Percentiles rank a stretch among this genome's conserved stretches.
Evolutionary conservation across 2,888 invertebrate species (phyloP).

Genomic region (Caenorhabditis panamensis): DNA sequence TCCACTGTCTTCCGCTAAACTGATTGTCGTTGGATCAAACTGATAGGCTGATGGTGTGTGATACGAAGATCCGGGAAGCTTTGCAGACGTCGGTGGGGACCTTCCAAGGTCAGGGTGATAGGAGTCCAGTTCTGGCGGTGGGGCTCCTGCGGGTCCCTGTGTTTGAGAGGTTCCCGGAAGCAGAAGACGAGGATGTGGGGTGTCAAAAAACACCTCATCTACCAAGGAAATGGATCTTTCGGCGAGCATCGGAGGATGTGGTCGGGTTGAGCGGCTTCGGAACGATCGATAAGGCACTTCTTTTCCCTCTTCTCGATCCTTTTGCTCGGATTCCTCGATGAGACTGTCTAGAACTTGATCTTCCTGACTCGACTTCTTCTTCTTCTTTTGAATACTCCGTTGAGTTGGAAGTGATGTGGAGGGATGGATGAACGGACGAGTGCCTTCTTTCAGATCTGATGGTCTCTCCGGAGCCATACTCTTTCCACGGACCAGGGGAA

Average conservation of each 20-base stretch:
- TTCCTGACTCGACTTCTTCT: constrained; percentile 31
- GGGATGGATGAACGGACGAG: constrained; percentile 33
- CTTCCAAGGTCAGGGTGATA: constrained; percentile 57
- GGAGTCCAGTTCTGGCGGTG: constrained; percentile 45
- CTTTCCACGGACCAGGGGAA: constrained; percentile 27
- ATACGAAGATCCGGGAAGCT: too few relatives aligned
- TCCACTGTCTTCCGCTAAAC: constrained; percentile 5
- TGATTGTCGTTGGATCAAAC: constrained; percentile 30
- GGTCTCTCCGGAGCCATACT: constrained; percentile 25
- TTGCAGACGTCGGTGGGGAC: constrained; percentile 48
- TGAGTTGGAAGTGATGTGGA: constrained; percentile 27
- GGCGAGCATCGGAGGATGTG: neutral
- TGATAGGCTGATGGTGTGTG: constrained; percentile 10
- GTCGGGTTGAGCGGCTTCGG: neutral
- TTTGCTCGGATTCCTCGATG: constrained; percentile 33
- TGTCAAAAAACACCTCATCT: constrained; percentile 52
- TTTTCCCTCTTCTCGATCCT: constrained; percentile 34
- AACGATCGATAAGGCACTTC: neutral
- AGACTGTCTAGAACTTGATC: constrained; percentile 38
- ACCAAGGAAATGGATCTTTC: constrained; percentile 39
- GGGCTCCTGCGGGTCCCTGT: constrained; percentile 19
- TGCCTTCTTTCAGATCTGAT: constrained; percentile 33
- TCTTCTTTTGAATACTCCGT: neutral
- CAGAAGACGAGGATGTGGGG: neutral
- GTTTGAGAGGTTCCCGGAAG: neutral